Percentiles rank a stretch among this genome's conserved stretches.
These are phyloP conservation scores for Meteorus colon DNA, from an alignment of 2,888 invertebrate species.

Conservation along the genomic window DNA sequence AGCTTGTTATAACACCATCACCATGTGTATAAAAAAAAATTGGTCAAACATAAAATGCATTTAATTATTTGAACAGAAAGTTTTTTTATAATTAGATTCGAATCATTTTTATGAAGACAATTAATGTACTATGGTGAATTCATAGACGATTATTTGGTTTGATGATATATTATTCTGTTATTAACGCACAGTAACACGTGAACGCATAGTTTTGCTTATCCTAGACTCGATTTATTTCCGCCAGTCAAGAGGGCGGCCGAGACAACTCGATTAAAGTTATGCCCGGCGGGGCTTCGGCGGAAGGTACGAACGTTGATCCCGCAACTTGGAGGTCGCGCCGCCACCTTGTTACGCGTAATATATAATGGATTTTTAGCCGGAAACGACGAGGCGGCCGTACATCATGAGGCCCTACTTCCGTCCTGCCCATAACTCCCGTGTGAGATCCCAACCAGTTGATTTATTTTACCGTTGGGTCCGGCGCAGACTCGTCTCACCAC, in stretches of 20 bases:
- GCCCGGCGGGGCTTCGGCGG: constrained; percentile 53
- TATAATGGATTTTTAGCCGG: constrained; percentile 71
- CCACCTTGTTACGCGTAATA: constrained; percentile 66
- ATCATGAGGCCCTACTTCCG: constrained; percentile 70
- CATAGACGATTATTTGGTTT: neutral
- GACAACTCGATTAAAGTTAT: constrained; percentile 66
- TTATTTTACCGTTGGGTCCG: constrained; percentile 61
- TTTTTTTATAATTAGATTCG: neutral
- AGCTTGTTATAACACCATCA: neutral
- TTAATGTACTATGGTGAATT: neutral
- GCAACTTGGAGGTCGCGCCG: constrained; percentile 56
- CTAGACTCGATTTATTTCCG: constrained; percentile 40
- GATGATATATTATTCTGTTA: neutral
- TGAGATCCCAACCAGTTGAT: constrained; percentile 61
- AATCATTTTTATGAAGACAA: neutral
- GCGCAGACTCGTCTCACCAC: constrained; percentile 52
- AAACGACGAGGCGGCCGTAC: constrained; percentile 68
- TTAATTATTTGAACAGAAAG: neutral
- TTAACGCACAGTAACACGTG: neutral
- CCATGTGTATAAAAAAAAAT: neutral
- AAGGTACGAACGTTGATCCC: constrained; percentile 44
- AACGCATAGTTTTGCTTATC: constrained; percentile 23
- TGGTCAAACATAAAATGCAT: neutral
- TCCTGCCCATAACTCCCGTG: constrained; percentile 63
- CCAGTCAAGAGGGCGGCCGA: constrained; percentile 38